phyloP scores from a whole-genome alignment of 2,113 vertebrate species.

The Dicerorhinus sumatrensis region DNA sequence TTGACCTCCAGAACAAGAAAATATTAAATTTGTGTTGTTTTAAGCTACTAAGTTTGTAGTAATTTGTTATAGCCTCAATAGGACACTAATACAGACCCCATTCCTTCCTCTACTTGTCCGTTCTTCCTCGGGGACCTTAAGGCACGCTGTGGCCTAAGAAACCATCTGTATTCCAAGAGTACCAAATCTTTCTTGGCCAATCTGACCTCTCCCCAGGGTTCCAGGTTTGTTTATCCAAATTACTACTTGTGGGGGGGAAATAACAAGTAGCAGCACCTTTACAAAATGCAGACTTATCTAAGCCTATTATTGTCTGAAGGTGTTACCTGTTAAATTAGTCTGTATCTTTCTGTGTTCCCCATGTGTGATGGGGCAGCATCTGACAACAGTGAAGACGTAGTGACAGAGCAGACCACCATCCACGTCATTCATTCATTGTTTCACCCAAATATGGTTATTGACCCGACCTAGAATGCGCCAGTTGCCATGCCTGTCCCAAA shows the following conservation, averaged over 20 bases:
- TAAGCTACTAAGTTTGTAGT: background rate
- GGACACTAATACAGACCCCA: background rate
- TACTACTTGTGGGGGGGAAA: background rate
- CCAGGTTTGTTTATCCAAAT: background rate
- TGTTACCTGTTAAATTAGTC: background rate
- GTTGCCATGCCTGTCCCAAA: background rate
- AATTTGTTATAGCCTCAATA: background rate
- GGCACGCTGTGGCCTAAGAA: background rate
- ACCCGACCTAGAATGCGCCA: background rate
- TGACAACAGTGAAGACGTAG: background rate
- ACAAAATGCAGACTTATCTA: background rate
- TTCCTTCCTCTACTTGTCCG: background rate
- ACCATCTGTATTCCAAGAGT: background rate
- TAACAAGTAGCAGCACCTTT: background rate
- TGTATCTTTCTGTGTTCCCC: background rate
- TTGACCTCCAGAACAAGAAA: background rate
- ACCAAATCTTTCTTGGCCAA: background rate
- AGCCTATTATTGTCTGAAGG: background rate
- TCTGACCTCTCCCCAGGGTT: background rate
- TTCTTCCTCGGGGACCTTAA: background rate
- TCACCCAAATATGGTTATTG: background rate
- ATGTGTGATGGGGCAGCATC: background rate
- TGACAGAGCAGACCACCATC: background rate
- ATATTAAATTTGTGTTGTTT: background rate
- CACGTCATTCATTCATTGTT: background rate